Base-by-base conservation (phyloP, 2,888 invertebrate genomes). In the Arctia plantaginis region DNA sequence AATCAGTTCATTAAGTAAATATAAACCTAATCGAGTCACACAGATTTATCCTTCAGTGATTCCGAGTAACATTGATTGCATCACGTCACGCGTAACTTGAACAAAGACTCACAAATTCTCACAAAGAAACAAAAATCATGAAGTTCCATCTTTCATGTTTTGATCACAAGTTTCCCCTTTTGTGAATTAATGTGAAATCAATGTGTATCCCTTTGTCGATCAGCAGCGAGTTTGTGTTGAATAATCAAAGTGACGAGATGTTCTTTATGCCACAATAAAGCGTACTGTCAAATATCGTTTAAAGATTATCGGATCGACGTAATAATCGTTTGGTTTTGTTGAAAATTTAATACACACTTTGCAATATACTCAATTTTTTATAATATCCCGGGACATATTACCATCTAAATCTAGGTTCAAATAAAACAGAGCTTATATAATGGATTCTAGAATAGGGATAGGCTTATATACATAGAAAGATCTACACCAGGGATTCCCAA, bases 151-250 rank as follows among this genome's bases (percentile, higher is more conserved):
- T 83, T 85, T 86, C 81, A 81, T 79, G 83, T 84, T 86, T 79
- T 76, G 81, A 85, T 83, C 81, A 78, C 74, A 81, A 85, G 80
- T 85, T 82, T 79, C 69, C 75, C 80, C 85, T 84, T 87, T 88
- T 86, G 86, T 84, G 80, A 82, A 85, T 87, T 88, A 89, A 88
- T 87, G 82, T 75, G 77, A 82, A 89, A 89, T 89, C 89, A 83
- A 89, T 89, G 83, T 75, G 76, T 78, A 80, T 82, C 81, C 79
- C 76, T 85, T 86, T 86, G 83, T 83, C 75, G 78, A 80, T 81
- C 78, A 78, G 70, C 35, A 74, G 62, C 73, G 74, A 76, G 80
- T 72, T 76, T 74, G 76, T 79, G 78, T 78, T 77, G 79, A 79
- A 83, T 82, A 83, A 85, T 87, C 83, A 86, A 83, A 84, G 82